Evolutionary conservation across 1,140 invertebrate species (phyloP).

Genomic region (Varroa destructor): DNA sequence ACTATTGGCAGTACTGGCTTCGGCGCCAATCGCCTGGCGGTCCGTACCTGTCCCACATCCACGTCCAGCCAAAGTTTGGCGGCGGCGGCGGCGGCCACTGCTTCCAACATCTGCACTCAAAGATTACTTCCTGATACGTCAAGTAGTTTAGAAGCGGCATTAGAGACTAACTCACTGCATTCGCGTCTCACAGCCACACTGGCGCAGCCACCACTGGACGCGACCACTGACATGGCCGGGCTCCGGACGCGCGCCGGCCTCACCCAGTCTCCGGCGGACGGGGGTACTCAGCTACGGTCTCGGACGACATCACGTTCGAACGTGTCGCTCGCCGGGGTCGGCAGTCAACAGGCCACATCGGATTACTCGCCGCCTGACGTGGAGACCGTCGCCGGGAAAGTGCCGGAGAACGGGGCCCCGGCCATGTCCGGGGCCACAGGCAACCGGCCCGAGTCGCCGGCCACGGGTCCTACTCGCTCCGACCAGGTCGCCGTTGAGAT

Average conservation of each 20-base stretch:
- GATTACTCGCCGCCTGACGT: slow-evolving; percentile 38
- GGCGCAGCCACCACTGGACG: not conserved
- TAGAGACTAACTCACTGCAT: slow-evolving; percentile 10
- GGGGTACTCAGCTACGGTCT: slow-evolving; percentile 8
- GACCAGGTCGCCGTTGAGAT: slow-evolving; percentile 37
- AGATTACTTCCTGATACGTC: not conserved
- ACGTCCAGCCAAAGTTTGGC: slow-evolving; percentile 36
- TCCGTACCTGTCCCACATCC: no score
- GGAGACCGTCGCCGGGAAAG: slow-evolving; percentile 40
- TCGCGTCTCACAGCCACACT: slow-evolving; percentile 3
- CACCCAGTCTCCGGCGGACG: not conserved
- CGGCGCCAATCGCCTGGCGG: no score
- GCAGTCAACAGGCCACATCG: slow-evolving; percentile 31
- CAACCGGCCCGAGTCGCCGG: no score
- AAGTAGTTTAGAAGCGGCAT: not conserved
- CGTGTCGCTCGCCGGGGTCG: not conserved
- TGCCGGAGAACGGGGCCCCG: slow-evolving; percentile 10
- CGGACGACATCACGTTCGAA: slow-evolving; percentile 24
- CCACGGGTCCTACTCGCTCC: slow-evolving; percentile 29
- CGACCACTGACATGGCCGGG: not conserved
- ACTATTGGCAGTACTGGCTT: no score
- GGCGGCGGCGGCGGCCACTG: not conserved
- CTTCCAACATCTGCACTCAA: no score
- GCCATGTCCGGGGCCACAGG: no score
- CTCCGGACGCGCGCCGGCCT: slow-evolving; percentile 26